Evolutionary conservation across 2,113 vertebrate species (phyloP).

Genomic region (Opisthocomus hoazin): DNA sequence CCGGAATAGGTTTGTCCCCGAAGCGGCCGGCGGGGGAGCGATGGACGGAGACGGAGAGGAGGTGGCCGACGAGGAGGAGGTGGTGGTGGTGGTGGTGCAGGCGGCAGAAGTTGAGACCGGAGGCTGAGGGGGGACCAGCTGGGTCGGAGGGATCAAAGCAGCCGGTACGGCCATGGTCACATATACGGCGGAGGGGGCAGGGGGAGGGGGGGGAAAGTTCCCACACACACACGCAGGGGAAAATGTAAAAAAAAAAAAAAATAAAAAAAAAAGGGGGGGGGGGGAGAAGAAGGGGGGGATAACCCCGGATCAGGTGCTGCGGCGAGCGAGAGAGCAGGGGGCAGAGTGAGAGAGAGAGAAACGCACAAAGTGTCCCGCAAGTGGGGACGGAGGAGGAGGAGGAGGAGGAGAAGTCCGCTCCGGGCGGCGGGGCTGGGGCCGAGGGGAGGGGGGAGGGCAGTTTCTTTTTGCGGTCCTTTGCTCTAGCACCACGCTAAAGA

Average conservation of each 20-base stretch:
- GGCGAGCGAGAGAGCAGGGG: slow-evolving; percentile 39
- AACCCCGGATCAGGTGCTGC: slow-evolving; percentile 29
- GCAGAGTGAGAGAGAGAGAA: slow-evolving; percentile 29
- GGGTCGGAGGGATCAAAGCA: slow-evolving; percentile 89
- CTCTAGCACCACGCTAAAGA: slow-evolving; percentile 78
- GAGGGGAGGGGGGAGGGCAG: slow-evolving; percentile 61
- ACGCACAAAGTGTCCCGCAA: slow-evolving; percentile 72
- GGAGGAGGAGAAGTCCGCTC: slow-evolving; percentile 72
- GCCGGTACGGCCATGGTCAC: slow-evolving; percentile 97
- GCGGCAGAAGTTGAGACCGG: slow-evolving; percentile 81
- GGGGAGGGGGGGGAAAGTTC: slow-evolving; percentile 17
- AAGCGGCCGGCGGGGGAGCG: slow-evolving; percentile 64
- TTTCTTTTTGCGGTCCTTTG: slow-evolving; percentile 71
- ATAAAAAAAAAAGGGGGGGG: neutral
- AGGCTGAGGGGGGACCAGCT: slow-evolving; percentile 84
- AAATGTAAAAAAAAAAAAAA: neutral
- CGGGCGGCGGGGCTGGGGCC: slow-evolving; percentile 56
- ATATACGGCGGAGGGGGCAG: slow-evolving; percentile 62
- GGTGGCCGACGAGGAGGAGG: slow-evolving; percentile 82
- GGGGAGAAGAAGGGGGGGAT: slow-evolving; percentile 27
- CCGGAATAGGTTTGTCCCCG: slow-evolving; percentile 85
- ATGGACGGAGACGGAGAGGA: slow-evolving; percentile 87
- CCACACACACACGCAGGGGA: neutral
- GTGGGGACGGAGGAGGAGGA: slow-evolving; percentile 52
- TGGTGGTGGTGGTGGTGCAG: slow-evolving; percentile 75